A percentile compares a stretch with the other conserved stretches of the same genome.
phyloP scores from a whole-genome alignment of 2,113 vertebrate species.

The Urocynchramus pylzowi region DNA sequence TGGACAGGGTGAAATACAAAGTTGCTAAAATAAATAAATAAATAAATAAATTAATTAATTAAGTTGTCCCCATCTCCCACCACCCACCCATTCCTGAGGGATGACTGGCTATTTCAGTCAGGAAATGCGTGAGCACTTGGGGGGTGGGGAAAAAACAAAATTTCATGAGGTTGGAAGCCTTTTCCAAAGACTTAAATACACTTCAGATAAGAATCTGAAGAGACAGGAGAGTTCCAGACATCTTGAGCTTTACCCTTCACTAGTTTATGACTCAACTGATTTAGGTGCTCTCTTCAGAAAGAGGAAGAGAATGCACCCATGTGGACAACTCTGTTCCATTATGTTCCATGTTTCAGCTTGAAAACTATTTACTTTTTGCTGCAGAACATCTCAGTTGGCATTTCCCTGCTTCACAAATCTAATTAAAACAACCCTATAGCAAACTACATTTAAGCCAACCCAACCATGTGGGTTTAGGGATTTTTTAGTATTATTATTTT shows the following conservation, averaged over 20 bases:
- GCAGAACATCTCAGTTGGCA: not conserved
- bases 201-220: slow-evolving; percentile 15
- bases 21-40: not conserved
- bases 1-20: not conserved
- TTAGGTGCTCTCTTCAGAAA: not conserved
- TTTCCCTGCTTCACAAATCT: not conserved
- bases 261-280: slow-evolving; percentile 19
- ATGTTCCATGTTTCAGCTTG: slow-evolving; percentile 10
- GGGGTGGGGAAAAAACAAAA: not conserved
- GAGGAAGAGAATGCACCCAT: slow-evolving; percentile 24
- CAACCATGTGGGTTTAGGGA: not conserved
- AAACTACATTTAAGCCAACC: not conserved
- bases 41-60: not conserved
- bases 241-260: slow-evolving; percentile 16
- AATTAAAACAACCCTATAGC: slow-evolving; percentile 28
- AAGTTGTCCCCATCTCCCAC: not conserved
- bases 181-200: not conserved
- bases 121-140: not conserved
- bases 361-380: not conserved
- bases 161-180: not conserved
- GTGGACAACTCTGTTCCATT: slow-evolving; percentile 24
- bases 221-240: not conserved
- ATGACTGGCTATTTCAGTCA: not conserved
- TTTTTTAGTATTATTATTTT: slow-evolving; percentile 1
- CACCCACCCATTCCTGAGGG: not conserved